phyloP scores from a whole-genome alignment of 2,888 invertebrate genomes.

The Nesidiocoris tenuis region DNA sequence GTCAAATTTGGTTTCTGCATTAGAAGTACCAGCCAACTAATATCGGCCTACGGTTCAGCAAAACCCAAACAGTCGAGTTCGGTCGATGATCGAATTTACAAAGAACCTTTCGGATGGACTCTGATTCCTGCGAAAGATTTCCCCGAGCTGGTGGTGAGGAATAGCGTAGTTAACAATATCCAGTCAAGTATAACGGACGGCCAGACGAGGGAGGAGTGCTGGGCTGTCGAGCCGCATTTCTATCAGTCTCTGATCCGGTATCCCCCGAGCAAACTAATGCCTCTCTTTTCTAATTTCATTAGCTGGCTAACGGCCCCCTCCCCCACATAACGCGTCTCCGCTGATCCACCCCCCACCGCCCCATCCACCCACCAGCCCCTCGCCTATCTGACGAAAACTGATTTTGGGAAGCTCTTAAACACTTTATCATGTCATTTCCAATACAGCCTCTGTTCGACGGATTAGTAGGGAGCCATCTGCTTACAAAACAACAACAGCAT shows the following conservation, averaged over 20 bases:
- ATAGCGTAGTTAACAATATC: slow-evolving; percentile 28
- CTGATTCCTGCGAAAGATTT: neutral
- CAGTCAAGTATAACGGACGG: slow-evolving; percentile 21
- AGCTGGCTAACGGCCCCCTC: slow-evolving; percentile 35
- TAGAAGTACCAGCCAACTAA: too few species aligned
- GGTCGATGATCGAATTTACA: neutral
- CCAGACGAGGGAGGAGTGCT: slow-evolving; percentile 16
- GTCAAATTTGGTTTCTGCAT: too few species aligned
- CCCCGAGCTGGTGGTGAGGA: neutral
- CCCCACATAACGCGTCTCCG: too few species aligned
- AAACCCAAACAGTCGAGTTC: too few species aligned
- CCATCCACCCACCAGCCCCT: too few species aligned
- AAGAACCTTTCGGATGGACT: neutral
- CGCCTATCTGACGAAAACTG: slow-evolving; percentile 26
- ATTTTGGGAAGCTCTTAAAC: slow-evolving; percentile 38
- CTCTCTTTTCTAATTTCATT: slow-evolving; percentile 38
- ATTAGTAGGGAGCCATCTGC: slow-evolving; percentile 34
- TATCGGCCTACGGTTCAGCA: too few species aligned
- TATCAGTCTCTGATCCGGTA: neutral
- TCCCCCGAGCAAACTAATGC: slow-evolving; percentile 24
- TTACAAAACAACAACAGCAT: slow-evolving; percentile 18
- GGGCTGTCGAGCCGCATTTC: slow-evolving; percentile 22
- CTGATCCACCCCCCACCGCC: too few species aligned
- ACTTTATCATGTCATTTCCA: slow-evolving; percentile 39
- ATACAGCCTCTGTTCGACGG: slow-evolving; percentile 30